Percentiles rank a stretch among this genome's conserved stretches.
Conservation (phyloP, 1,140 invertebrate species). For the Cherax destructor region DNA sequence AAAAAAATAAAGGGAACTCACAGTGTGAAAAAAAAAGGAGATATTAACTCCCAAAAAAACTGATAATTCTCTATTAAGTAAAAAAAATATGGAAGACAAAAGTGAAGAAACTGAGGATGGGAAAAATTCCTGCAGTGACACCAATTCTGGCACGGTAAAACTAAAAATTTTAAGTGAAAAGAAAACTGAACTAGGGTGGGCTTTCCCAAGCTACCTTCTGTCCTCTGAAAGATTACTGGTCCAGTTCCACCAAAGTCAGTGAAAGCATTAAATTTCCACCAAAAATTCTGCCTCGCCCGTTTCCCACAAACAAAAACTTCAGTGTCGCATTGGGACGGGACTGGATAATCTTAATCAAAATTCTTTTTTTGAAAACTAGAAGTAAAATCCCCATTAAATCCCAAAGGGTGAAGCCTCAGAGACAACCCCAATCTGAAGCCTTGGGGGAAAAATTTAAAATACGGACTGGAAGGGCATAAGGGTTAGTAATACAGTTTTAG, state of each 20-base stretch:
- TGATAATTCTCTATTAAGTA: neutral
- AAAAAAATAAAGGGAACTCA: neutral
- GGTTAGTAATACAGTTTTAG: neutral
- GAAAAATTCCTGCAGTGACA: neutral
- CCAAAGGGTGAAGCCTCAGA: neutral
- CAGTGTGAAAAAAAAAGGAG: neutral
- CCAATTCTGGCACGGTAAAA: neutral
- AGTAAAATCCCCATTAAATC: neutral
- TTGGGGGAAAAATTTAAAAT: neutral
- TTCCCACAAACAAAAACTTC: neutral
- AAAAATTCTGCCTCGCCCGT: too few species aligned
- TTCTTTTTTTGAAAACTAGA: conserved; percentile 46
- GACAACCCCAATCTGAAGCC: neutral
- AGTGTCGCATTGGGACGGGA: neutral
- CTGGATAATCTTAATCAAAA: conserved; percentile 47
- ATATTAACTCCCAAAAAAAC: neutral
- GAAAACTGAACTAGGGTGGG: neutral
- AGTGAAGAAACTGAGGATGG: neutral
- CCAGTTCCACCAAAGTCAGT: neutral
- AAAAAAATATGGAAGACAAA: neutral
- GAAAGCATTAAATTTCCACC: too few species aligned
- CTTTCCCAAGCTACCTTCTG: neutral
- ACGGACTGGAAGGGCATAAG: neutral
- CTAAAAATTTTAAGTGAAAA: neutral
- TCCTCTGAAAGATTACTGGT: neutral